These are phyloP conservation scores for Erpornis zantholeuca DNA, from an alignment of 2,113 vertebrate genomes.

Conservation along the genomic window DNA sequence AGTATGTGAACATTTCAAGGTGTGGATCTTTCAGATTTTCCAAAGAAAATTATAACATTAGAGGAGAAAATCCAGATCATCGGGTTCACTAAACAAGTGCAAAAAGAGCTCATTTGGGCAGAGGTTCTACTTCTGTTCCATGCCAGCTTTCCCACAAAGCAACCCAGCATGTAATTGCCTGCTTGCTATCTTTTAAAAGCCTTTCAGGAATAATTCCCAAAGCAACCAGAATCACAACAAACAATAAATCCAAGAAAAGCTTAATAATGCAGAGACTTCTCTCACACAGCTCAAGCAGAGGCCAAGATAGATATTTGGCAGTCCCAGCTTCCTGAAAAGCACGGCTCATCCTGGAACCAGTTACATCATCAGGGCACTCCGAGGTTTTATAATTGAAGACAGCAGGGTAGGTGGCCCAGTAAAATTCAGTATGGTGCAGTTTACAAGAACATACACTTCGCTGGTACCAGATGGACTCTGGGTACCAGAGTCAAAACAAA, in stretches of 20 bases:
- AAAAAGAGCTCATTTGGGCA: background rate
- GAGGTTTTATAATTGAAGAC: background rate
- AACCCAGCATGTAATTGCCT: background rate
- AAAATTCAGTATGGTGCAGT: background rate
- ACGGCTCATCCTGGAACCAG: constrained; percentile 6
- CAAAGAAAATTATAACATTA: background rate
- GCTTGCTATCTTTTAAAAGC: constrained; percentile 25
- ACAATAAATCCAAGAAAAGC: background rate
- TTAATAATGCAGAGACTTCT: background rate
- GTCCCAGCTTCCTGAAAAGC: constrained; percentile 17
- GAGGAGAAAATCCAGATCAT: background rate
- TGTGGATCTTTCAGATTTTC: background rate
- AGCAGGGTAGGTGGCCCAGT: constrained; percentile 22
- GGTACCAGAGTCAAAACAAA: constrained; percentile 35
- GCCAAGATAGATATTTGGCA: constrained; percentile 45
- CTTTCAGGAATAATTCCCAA: background rate
- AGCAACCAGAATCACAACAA: constrained; percentile 25
- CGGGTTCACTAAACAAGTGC: background rate
- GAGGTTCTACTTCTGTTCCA: background rate
- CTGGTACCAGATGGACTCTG: constrained; percentile 13
- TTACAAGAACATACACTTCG: background rate
- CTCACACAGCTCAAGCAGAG: background rate
- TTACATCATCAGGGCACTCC: background rate
- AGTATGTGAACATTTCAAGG: background rate
- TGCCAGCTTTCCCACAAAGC: background rate